A percentile compares a stretch with the other conserved stretches of the same genome.
Conservation (phyloP, 30 jellyfish, hydroid and myxozoan species). For the Mastigias papua region DNA sequence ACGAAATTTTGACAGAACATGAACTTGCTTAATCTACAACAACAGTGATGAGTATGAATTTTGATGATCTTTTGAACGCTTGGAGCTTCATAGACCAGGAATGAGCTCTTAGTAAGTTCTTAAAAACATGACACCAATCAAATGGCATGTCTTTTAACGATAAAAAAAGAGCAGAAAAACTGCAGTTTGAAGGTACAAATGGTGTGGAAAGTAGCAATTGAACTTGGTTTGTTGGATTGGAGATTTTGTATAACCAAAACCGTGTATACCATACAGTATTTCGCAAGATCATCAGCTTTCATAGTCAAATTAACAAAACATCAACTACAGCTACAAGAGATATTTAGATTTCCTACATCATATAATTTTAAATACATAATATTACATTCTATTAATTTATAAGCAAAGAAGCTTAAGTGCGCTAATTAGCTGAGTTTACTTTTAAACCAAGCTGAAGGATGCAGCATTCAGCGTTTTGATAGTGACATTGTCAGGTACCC, state of each 20-base stretch:
- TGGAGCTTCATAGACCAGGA: background rate
- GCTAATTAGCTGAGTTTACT: no score
- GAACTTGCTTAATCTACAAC: conserved; percentile 38
- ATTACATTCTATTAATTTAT: no score
- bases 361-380: no score
- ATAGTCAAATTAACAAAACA: background rate
- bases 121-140: no score
- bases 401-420: background rate
- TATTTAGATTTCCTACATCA: background rate
- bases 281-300: background rate
- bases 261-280: no score
- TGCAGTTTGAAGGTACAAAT: no score
- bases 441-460: background rate
- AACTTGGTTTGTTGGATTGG: no score
- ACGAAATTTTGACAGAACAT: conserved; percentile 27
- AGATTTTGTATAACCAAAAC: no score
- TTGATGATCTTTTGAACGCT: background rate
- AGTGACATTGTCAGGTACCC: background rate
- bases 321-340: background rate
- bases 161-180: no score
- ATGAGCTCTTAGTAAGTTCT: no score
- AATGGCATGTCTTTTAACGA: no score
- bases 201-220: background rate
- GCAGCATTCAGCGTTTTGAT: background rate
- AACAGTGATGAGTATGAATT: background rate